phyloP scores from a whole-genome alignment of 2,113 vertebrate genomes.

The Meriones unguiculatus region DNA sequence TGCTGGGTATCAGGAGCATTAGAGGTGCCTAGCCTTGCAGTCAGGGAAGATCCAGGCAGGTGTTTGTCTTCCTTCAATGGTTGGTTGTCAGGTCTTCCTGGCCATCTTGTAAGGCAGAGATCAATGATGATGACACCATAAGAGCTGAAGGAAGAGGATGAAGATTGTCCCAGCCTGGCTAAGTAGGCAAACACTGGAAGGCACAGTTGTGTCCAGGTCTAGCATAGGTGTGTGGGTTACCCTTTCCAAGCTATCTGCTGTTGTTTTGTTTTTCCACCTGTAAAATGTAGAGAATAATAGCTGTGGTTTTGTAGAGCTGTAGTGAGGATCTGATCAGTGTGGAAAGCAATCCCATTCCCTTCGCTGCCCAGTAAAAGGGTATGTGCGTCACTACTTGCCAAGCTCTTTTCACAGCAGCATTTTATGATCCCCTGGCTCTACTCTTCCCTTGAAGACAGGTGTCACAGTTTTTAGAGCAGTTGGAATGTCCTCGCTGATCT shows the following conservation, averaged over 20 bases:
- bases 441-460: neutral
- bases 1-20: rapidly evolving
- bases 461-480: neutral
- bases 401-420: neutral
- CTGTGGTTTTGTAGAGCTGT: too few relatives aligned
- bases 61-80: neutral
- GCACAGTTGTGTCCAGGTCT: neutral
- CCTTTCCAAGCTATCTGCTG: neutral
- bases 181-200: too few relatives aligned
- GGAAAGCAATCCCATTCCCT: too few relatives aligned
- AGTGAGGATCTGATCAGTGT: neutral
- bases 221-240: neutral
- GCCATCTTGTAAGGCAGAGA: neutral
- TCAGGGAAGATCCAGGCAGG: neutral
- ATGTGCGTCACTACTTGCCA: neutral
- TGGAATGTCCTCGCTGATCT: neutral
- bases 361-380: too few relatives aligned
- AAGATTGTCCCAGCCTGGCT: rapidly evolving
- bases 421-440: neutral
- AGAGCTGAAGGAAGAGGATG: neutral
- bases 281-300: neutral
- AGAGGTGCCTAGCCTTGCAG: too few relatives aligned
- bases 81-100: neutral
- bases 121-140: neutral
- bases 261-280: neutral